A percentile compares a stretch with the other conserved stretches of the same genome.
Evolutionary conservation across 2,888 invertebrate species (phyloP).

Genomic region (Drosophila incognita): DNA sequence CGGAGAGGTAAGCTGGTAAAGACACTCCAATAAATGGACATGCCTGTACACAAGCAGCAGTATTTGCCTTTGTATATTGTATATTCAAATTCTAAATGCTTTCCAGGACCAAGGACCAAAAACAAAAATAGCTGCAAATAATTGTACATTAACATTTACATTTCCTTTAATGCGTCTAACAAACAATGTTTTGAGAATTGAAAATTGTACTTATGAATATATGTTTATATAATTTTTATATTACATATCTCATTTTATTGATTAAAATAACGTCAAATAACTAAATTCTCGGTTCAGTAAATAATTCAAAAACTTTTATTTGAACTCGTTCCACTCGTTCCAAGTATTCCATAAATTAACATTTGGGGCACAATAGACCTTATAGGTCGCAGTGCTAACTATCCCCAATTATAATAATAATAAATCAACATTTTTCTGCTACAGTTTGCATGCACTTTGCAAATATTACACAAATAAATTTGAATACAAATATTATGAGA

Average conservation of each 20-base stretch:
- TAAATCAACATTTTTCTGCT: neutral
- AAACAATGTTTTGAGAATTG: neutral
- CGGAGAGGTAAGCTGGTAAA: conserved; percentile 5
- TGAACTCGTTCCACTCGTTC: neutral
- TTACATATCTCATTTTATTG: neutral
- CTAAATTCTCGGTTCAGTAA: neutral
- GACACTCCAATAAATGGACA: conserved; percentile 24
- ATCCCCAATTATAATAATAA: too few relatives aligned
- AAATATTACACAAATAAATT: neutral
- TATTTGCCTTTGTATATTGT: neutral
- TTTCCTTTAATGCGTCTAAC: neutral
- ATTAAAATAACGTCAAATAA: neutral
- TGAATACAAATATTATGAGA: neutral
- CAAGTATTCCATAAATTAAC: neutral
- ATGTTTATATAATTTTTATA: neutral
- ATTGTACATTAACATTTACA: neutral
- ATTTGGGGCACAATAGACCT: too few relatives aligned
- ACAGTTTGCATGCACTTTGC: neutral
- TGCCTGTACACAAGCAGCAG: neutral
- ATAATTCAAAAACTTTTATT: neutral
- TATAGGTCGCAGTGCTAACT: too few relatives aligned
- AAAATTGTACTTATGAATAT: neutral
- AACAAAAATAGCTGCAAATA: neutral
- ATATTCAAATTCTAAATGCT: neutral
- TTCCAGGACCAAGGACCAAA: neutral